Evolutionary conservation across 2,797 vertebrate species (phyloP).

Genomic region (Discoglossus pictus): DNA sequence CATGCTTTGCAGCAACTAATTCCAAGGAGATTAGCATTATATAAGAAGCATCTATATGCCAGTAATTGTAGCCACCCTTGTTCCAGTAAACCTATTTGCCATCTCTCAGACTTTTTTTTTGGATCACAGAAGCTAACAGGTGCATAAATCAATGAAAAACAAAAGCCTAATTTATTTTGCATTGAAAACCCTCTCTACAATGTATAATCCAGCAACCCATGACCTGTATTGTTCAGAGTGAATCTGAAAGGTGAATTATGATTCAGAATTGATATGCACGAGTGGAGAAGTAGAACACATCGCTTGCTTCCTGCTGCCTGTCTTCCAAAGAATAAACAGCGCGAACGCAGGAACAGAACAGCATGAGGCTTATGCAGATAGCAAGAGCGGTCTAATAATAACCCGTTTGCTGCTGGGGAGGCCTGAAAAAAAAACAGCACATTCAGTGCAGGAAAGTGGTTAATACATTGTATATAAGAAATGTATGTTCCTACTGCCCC

Average conservation of each 20-base stretch:
- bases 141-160: slow-evolving; percentile 16
- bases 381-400: slow-evolving; percentile 18
- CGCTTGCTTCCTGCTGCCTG: slow-evolving; percentile 32
- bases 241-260: slow-evolving; percentile 23
- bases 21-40: too few species aligned
- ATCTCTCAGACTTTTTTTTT: not conserved
- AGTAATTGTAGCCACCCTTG: not conserved
- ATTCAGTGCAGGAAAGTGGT: not conserved
- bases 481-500: not conserved
- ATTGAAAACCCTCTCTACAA: slow-evolving; percentile 16
- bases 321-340: slow-evolving; percentile 22
- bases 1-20: too few species aligned
- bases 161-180: slow-evolving; percentile 18
- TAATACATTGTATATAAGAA: not conserved
- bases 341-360: slow-evolving; percentile 12
- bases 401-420: slow-evolving; percentile 50
- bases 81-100: too few species aligned
- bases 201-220: slow-evolving; percentile 18
- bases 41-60: not conserved
- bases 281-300: slow-evolving; percentile 41
- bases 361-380: slow-evolving; percentile 33
- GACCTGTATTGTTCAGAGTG: slow-evolving; percentile 1
- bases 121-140: too few species aligned
- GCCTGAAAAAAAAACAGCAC: slow-evolving; percentile 44
- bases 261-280: slow-evolving; percentile 47